A percentile compares a stretch with the other conserved stretches of the same genome.
Evolutionary conservation across 1,140 invertebrate genomes (phyloP).

Genomic region (Danaus melanippus): DNA sequence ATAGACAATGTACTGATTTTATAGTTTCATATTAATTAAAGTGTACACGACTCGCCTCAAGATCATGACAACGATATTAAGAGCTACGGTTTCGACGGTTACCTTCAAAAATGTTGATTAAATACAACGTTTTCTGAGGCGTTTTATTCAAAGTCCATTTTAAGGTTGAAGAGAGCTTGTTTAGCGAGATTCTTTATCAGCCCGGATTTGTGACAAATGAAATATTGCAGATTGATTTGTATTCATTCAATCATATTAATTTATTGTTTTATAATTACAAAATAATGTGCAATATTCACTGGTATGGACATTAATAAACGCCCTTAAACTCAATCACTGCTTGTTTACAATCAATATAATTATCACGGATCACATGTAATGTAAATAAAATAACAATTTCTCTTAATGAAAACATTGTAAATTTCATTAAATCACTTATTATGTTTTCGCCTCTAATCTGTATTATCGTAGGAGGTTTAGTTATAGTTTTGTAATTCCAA

Average conservation of each 20-base stretch:
- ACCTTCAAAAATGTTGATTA: slow-evolving; percentile 69
- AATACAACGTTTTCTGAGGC: slow-evolving; percentile 68
- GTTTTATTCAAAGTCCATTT: slow-evolving; percentile 53
- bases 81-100: slow-evolving; percentile 27
- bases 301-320: slow-evolving; percentile 58
- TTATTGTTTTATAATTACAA: slow-evolving; percentile 6
- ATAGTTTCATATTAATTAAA: too few relatives aligned
- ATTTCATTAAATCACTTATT: too few relatives aligned
- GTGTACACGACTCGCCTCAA: too few relatives aligned
- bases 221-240: slow-evolving; percentile 7
- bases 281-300: slow-evolving; percentile 19
- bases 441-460: too few relatives aligned
- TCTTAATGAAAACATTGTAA: too few relatives aligned
- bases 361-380: slow-evolving; percentile 7
- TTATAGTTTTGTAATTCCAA: too few relatives aligned
- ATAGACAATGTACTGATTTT: too few relatives aligned
- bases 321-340: slow-evolving; percentile 39
- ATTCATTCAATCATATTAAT: background rate
- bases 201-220: slow-evolving; percentile 7
- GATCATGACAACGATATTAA: slow-evolving; percentile 22
- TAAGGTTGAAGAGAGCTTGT: slow-evolving; percentile 43
- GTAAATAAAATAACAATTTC: too few relatives aligned
- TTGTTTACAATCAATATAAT: slow-evolving; percentile 24
- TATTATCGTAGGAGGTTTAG: too few relatives aligned
- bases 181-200: slow-evolving; percentile 39